phyloP scores from a whole-genome alignment of 2,888 invertebrate species.

The Erebia ligea region DNA sequence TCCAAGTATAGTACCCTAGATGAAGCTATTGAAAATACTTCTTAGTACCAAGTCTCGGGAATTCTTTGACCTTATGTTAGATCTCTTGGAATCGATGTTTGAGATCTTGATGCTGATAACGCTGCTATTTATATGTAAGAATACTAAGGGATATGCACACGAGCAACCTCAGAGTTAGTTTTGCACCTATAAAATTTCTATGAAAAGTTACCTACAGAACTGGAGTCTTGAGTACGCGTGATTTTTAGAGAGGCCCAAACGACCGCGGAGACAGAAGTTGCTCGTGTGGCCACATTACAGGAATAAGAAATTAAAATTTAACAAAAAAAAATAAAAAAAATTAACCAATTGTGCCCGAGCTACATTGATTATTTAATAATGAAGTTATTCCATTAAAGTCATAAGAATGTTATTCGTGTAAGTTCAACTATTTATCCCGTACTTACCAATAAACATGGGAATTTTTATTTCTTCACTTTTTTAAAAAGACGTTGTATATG shows the following conservation, averaged over 20 bases:
- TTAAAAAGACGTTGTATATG: neutral
- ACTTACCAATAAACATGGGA: constrained; percentile 1
- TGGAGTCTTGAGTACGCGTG: too few relatives aligned
- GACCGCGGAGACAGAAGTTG: too few relatives aligned
- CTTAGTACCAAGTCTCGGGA: neutral
- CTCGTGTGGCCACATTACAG: too few relatives aligned
- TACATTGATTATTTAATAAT: constrained; percentile 13
- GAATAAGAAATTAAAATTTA: too few relatives aligned
- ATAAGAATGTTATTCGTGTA: constrained; percentile 15
- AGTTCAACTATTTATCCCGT: constrained; percentile 11
- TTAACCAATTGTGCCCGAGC: constrained; percentile 15
- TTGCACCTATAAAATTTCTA: too few relatives aligned
- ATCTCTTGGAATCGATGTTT: constrained; percentile 3
- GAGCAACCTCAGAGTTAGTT: neutral
- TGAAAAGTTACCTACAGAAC: too few relatives aligned
- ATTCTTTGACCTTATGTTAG: constrained; percentile 23
- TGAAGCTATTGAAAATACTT: constrained; percentile 27
- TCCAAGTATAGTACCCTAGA: neutral
- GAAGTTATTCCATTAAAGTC: constrained; percentile 22
- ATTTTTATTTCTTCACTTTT: constrained; percentile 6
- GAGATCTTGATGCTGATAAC: constrained; percentile 15
- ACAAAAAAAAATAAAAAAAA: too few relatives aligned
- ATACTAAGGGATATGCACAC: neutral
- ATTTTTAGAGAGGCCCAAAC: too few relatives aligned
- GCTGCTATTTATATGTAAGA: constrained; percentile 9